These are phyloP conservation scores for Noctilio leporinus DNA, from an alignment of 2,113 vertebrate genomes.

Conservation along the genomic window DNA sequence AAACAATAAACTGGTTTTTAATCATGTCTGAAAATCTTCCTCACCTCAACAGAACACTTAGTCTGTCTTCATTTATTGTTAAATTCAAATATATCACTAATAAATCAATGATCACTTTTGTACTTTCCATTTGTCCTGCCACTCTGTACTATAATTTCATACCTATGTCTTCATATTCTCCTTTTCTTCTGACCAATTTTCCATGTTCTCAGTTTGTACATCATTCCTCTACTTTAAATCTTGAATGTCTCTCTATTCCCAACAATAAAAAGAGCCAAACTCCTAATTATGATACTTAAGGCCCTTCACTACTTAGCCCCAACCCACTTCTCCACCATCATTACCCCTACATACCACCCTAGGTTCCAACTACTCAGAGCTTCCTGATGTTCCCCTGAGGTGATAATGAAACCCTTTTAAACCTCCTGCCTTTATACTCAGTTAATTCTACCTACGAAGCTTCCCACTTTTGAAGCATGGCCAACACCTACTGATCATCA, in stretches of 20 bases:
- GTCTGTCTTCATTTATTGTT: constrained; percentile 4
- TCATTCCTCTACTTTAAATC: constrained; percentile 30
- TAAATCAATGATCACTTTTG: constrained; percentile 9
- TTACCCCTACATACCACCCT: not conserved
- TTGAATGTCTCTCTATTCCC: not conserved
- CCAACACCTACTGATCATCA: not conserved
- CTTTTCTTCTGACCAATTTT: constrained; percentile 8
- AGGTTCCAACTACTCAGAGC: not conserved
- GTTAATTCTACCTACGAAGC: constrained; percentile 5
- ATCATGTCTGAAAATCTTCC: not conserved
- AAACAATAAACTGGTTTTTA: not conserved
- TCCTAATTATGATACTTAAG: not conserved
- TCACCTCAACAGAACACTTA: not conserved
- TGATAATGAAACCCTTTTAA: not conserved
- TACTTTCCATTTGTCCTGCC: not conserved
- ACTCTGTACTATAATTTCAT: not conserved
- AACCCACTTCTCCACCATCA: not conserved
- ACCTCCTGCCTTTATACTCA: not conserved
- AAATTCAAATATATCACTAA: not conserved
- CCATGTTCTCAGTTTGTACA: not conserved
- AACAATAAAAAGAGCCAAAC: constrained; percentile 26
- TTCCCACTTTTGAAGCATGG: not conserved
- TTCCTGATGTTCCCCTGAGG: not conserved
- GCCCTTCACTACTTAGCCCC: not conserved
- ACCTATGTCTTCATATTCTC: constrained; percentile 1